Conservation (phyloP, 2,888 invertebrate genomes). For the Himalopsyche kuldschensis region DNA sequence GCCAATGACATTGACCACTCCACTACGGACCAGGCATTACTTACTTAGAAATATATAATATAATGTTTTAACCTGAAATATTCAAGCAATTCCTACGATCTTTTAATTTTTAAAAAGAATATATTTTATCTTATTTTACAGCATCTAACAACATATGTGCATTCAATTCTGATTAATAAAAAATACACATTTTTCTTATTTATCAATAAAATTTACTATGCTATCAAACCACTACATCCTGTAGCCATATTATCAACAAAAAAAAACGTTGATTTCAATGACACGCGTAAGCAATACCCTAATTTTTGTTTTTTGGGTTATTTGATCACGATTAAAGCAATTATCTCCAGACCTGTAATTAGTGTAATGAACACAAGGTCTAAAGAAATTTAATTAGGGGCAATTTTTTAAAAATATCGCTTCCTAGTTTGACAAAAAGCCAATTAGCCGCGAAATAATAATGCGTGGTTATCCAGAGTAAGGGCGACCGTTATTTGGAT, state of each 20-base stretch:
- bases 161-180: no score
- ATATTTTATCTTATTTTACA: no score
- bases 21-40: no score
- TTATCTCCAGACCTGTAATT: not conserved
- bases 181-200: no score
- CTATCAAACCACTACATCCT: not conserved
- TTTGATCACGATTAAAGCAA: not conserved
- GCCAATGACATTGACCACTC: no score
- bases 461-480: not conserved
- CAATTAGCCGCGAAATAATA: not conserved
- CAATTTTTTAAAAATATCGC: not conserved
- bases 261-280: not conserved
- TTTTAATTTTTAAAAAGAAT: no score
- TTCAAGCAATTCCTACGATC: no score
- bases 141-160: no score
- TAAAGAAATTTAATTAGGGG: not conserved
- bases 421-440: not conserved
- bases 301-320: not conserved
- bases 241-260: not conserved
- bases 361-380: not conserved
- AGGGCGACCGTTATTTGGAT: not conserved
- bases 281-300: not conserved
- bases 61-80: no score
- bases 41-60: no score
- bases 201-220: no score